A percentile compares a stretch with the other conserved stretches of the same genome.
These are phyloP conservation scores for Pantala flavescens DNA, from an alignment of 1,140 invertebrate genomes.

Conservation along the genomic window DNA sequence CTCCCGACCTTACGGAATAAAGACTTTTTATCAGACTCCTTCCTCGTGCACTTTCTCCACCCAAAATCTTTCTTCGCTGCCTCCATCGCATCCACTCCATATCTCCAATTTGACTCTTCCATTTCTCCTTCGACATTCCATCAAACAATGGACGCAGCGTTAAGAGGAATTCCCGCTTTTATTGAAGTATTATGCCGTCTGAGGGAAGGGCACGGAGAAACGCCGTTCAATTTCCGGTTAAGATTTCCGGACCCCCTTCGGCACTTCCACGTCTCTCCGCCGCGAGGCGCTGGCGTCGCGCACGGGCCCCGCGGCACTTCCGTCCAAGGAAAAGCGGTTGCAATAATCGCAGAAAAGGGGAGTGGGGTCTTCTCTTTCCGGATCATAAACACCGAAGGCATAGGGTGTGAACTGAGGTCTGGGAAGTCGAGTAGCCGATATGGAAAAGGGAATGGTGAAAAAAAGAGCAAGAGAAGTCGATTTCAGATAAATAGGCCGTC, in stretches of 20 bases:
- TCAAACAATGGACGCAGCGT: slow-evolving; percentile 1
- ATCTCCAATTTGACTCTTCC: background rate
- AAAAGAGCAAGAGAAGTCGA: background rate
- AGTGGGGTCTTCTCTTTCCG: background rate
- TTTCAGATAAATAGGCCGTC: slow-evolving; percentile 4
- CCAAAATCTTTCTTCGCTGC: background rate
- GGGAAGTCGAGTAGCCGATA: background rate
- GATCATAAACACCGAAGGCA: background rate
- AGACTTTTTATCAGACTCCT: background rate
- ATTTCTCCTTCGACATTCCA: background rate
- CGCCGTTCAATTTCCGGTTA: background rate
- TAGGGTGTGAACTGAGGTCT: background rate
- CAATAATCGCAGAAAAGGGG: background rate
- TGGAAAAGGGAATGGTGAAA: background rate
- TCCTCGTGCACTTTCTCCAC: background rate
- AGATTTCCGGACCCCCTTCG: background rate
- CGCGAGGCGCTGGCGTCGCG: too few relatives aligned
- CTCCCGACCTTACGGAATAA: background rate
- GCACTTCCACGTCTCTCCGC: too few relatives aligned
- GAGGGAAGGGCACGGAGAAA: background rate
- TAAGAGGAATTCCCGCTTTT: background rate
- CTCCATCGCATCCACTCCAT: background rate
- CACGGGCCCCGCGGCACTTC: too few relatives aligned
- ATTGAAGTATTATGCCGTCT: background rate
- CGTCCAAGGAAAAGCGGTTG: background rate